Conservation (phyloP, 2,888 invertebrate genomes). For the Chymomyza caudatula region DNA sequence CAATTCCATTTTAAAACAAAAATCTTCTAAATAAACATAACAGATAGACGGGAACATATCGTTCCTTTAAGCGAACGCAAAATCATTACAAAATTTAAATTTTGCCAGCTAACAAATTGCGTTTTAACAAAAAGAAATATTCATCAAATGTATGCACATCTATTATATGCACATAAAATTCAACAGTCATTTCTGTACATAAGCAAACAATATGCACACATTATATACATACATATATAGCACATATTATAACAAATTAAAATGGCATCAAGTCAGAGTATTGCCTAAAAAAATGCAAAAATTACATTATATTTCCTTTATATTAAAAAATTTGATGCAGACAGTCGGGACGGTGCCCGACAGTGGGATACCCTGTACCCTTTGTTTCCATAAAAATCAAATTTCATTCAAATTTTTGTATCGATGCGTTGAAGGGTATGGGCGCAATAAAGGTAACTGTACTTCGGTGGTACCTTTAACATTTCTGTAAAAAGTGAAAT, state of each 20-base stretch:
- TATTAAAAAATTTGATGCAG: slow-evolving; percentile 29
- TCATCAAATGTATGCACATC: not conserved
- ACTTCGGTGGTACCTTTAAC: no score
- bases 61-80: not conserved
- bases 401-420: no score
- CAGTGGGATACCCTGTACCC: no score
- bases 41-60: not conserved
- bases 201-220: not conserved
- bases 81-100: slow-evolving; percentile 42
- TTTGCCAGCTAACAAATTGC: slow-evolving; percentile 41
- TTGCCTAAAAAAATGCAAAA: slow-evolving; percentile 31
- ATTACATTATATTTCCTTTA: slow-evolving; percentile 41
- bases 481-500: no score
- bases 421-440: no score
- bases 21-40: not conserved
- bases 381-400: no score
- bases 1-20: not conserved
- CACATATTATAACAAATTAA: slow-evolving; percentile 24
- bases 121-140: slow-evolving; percentile 37
- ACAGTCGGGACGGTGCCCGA: no score
- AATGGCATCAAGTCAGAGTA: slow-evolving; percentile 8
- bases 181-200: not conserved
- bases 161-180: not conserved
- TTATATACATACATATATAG: not conserved
- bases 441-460: no score